Percentiles rank a stretch among this genome's conserved stretches.
These are phyloP conservation scores for Anguilla obscura DNA, from an alignment of 2,797 vertebrate genomes.

Conservation along the genomic window DNA sequence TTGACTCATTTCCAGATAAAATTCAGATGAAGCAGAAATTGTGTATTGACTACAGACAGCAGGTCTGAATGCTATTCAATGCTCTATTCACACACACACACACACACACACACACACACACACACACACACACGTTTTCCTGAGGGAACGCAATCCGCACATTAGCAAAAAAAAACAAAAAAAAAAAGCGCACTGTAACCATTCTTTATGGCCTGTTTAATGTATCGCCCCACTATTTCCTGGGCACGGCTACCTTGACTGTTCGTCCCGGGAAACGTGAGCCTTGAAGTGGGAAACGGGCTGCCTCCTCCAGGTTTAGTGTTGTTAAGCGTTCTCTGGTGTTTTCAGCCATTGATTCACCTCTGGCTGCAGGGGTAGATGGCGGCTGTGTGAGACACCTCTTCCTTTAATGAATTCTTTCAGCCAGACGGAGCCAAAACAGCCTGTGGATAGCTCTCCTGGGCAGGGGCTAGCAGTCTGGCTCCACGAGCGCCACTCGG, in stretches of 20 bases:
- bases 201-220: slow-evolving; percentile 1
- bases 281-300: slow-evolving; percentile 64
- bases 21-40: not conserved
- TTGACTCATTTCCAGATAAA: not conserved
- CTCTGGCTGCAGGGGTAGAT: slow-evolving; percentile 66
- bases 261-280: slow-evolving; percentile 34
- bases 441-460: slow-evolving; percentile 67
- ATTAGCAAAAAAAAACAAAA: not conserved
- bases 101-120: not conserved
- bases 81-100: not conserved
- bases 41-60: not conserved
- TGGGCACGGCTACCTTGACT: slow-evolving; percentile 41
- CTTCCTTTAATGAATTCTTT: slow-evolving; percentile 36
- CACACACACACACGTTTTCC: not conserved
- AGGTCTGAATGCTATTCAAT: not conserved
- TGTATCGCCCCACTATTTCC: slow-evolving; percentile 56
- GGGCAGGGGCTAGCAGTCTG: slow-evolving; percentile 62
- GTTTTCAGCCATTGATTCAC: slow-evolving; percentile 64
- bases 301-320: slow-evolving; percentile 59
- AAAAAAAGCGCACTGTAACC: not conserved
- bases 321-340: slow-evolving; percentile 62
- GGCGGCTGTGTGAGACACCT: slow-evolving; percentile 46
- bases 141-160: not conserved
- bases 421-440: slow-evolving; percentile 66
- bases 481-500: slow-evolving; percentile 51